Percentiles rank a stretch among this genome's conserved stretches.
phyloP scores from a whole-genome alignment of 2,888 invertebrate genomes.

The Petrophora chlorosata region DNA sequence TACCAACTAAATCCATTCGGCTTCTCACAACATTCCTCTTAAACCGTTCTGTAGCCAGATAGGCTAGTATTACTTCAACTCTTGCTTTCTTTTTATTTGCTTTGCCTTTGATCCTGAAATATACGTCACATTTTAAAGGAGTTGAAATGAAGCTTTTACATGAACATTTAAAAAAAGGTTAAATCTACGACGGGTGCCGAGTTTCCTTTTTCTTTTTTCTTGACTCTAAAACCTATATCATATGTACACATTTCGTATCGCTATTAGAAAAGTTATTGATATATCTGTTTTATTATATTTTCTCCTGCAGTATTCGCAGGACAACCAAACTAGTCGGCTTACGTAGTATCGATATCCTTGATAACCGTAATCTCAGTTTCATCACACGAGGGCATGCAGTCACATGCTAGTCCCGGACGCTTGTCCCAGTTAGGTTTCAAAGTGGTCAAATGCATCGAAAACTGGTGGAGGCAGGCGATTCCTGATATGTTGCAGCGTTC shows the following conservation, averaged over 20 bases:
- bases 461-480: constrained; percentile 85
- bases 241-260: background rate
- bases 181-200: no score
- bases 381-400: constrained; percentile 88
- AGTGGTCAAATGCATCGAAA: constrained; percentile 85
- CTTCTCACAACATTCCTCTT: constrained; percentile 87
- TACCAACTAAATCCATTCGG: constrained; percentile 86
- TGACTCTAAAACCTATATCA: no score
- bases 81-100: constrained; percentile 66
- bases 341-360: constrained; percentile 75
- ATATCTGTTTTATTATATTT: background rate
- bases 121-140: no score
- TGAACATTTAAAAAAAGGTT: no score
- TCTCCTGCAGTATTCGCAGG: no score
- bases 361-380: constrained; percentile 87
- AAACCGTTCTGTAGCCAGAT: constrained; percentile 85
- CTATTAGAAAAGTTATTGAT: background rate
- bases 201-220: no score
- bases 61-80: constrained; percentile 81
- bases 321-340: constrained; percentile 36
- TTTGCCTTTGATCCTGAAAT: constrained; percentile 46
- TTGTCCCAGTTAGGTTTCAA: constrained; percentile 86
- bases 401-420: constrained; percentile 85
- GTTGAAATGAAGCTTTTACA: no score
- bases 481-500: constrained; percentile 86